A percentile compares a stretch with the other conserved stretches of the same genome.
Conservation (phyloP, 2,113 vertebrate genomes). For the Procavia capensis region DNA sequence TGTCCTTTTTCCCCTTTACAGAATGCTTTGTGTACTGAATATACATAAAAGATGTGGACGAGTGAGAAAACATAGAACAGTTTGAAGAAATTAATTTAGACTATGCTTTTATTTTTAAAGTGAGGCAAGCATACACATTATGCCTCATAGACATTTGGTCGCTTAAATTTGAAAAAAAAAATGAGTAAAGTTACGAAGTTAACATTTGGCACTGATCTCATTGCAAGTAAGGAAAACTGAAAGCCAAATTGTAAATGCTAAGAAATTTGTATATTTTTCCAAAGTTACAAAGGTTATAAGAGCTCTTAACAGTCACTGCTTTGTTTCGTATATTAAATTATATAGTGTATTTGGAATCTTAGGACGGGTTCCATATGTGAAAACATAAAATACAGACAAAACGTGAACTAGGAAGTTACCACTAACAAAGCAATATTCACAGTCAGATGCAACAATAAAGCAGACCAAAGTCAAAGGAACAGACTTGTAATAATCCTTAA, state of each 20-base stretch:
- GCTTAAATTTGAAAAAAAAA: not conserved
- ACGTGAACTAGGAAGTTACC: not conserved
- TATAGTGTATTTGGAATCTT: not conserved
- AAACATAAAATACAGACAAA: conserved; percentile 7
- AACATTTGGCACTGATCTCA: conserved; percentile 1
- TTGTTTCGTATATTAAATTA: conserved; percentile 28
- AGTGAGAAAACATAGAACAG: not conserved
- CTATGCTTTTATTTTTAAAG: not conserved
- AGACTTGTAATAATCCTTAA: not conserved
- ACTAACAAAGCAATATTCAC: not conserved
- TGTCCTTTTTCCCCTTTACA: not conserved
- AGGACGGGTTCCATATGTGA: not conserved
- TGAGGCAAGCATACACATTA: not conserved
- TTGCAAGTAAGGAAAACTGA: not conserved
- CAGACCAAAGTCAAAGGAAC: not conserved
- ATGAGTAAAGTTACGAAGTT: conserved; percentile 10
- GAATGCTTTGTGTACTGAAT: not conserved
- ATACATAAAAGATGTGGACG: not conserved
- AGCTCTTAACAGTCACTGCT: not conserved
- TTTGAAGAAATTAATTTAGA: not conserved
- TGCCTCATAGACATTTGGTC: not conserved
- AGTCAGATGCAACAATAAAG: not conserved
- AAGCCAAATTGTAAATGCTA: not conserved
- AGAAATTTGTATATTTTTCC: not conserved
- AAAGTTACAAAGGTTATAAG: conserved; percentile 20